Percentiles rank a stretch among this genome's conserved stretches.
Conservation (phyloP, 2,113 vertebrate species). For the Pimephales promelas region DNA sequence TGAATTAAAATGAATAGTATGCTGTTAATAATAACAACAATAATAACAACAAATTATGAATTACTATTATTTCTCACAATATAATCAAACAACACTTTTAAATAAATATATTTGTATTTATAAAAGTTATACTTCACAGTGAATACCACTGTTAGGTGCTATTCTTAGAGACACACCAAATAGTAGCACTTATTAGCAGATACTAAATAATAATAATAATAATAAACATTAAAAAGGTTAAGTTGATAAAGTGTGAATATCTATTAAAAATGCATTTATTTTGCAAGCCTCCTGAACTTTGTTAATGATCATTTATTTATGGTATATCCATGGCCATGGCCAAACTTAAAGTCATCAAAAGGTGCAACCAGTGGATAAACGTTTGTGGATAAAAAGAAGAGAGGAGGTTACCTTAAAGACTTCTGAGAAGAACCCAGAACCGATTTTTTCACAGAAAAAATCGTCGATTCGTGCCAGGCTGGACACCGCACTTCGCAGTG, state of each 20-base stretch:
- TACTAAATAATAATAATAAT: not conserved
- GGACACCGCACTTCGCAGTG: constrained; percentile 91
- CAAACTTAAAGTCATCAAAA: not conserved
- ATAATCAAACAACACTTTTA: too few species aligned
- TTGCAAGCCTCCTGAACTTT: not conserved
- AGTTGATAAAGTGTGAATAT: not conserved
- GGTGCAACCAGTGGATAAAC: not conserved
- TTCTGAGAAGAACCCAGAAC: constrained; percentile 95
- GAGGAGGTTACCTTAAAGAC: constrained; percentile 86
- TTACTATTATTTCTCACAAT: too few species aligned
- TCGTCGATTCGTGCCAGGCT: constrained; percentile 92
- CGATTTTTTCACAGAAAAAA: constrained; percentile 96
- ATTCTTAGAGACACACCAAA: too few species aligned
- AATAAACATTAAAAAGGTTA: not conserved
- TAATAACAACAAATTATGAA: too few species aligned
- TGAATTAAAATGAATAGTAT: not conserved
- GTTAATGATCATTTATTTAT: not conserved
- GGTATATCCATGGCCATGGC: not conserved
- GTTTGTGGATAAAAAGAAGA: too few species aligned
- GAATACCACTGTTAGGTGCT: too few species aligned
- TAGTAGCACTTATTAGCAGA: not conserved
- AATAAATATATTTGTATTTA: too few species aligned
- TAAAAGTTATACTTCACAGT: too few species aligned
- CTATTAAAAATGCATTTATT: not conserved
- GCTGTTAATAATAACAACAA: too few species aligned